Base-by-base conservation (phyloP, 2,797 vertebrate genomes). In the Cirrhinus molitorella region DNA sequence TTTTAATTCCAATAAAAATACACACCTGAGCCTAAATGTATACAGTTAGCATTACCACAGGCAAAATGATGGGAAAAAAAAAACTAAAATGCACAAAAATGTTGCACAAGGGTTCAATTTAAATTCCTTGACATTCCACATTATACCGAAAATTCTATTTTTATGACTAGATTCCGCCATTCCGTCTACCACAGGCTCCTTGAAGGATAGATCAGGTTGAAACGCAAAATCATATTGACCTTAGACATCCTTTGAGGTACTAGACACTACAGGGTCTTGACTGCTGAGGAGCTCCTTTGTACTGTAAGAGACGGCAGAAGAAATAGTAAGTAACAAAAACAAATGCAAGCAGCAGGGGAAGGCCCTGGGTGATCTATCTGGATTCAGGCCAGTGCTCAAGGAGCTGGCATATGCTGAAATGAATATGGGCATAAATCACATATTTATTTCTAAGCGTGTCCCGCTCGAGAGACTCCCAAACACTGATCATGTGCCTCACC, bases 401-500 rank as follows among this genome's bases (percentile, higher is more conserved):
- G 68, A 84, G 65, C 40, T 66, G 43, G 40, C 78, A 53, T 77
- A 47, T 49, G 21, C 80, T 86, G 67, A 85, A 87, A 87, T 77
- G 71, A 87, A 87, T 82, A 78, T 25, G 23, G 9, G 68, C 25
- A 45, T 80, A 79, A 85, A 85, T 79, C 71, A 72, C 3, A 7
- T 4, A 45, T 16, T 49, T 40, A 40, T 34, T 72, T 74, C 9
- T 61, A 34, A 75, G 66, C 12, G 14, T 82, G 37, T 85, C 51
- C 40, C 3, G 3, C 55, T 51, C 31, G 2, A 28, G 40, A 51
- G 61, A 61, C 45, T 66, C 61, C 28, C 16, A 43, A 19, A 25
- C 59, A 40, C n/a, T 37, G 16, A 45, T 43, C 49, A 23, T 5
- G 14, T 16, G 23, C 57, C 43, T 73, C 80, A 43, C 47, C 25